Evolutionary conservation across 2,113 vertebrate genomes (phyloP), one percentile per base, ranked within the genome.

Genomic region (Calonectris borealis): DNA sequence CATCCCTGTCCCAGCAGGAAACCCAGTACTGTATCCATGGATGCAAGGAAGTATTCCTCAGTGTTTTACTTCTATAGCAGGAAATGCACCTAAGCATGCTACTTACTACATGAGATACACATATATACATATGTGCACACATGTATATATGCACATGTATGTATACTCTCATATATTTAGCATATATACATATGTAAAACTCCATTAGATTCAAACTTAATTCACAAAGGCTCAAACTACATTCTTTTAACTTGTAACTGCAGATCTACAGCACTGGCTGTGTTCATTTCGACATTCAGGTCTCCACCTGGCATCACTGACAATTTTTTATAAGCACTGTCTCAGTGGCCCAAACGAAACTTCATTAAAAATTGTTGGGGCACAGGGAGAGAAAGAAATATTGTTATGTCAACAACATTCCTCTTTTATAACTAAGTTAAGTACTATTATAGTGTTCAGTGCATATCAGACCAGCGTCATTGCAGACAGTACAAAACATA

Each of bases 61-160:
- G 34, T 5, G 6, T 52, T 70, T 51, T 42, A 79, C 29, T 82
- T 36, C 25, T 68, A 5, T 0, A 65, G 57, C 40, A 91, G 46
- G 17, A 86, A 88, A 60, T 2, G 14, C 42, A 77, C 16, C 27
- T 58, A 69, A 64, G 31, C 79, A 88, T 0, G 0, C 22, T 84
- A 52, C 62, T 42, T 51, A 49, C 40, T n/a, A 51, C 62, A 7
- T 3, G 26, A 90, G 36, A n/a, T 10, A 71, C 11, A 76, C 27
- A 48, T 1, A 44, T 1, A 31, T 8, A 24, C 5, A 51, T 11
- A 13, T 1, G 26, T 10, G 7, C 21, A 31, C 9, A 16, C 25
- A 9, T 1, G 10, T 34, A 15, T 64, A 25, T 7, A 62, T 19
- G 10, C 52, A 61, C 31, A 62, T 5, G 2, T 10, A 55, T 9